Conservation (phyloP, 1,140 invertebrate genomes). For the Drosophila tani region DNA sequence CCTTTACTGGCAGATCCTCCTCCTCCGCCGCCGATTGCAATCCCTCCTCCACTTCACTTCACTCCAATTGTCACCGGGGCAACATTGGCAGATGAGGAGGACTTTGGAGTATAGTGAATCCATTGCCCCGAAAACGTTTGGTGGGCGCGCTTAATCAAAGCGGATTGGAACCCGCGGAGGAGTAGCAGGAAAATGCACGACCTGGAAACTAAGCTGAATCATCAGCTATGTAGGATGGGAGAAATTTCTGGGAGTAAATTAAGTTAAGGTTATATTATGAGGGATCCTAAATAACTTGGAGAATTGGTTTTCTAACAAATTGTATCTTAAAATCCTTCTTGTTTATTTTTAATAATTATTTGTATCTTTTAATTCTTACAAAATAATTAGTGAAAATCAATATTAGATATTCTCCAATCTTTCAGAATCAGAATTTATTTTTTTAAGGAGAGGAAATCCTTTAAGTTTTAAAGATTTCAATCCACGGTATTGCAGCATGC, state of each 20-base stretch:
- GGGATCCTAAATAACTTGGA: background rate
- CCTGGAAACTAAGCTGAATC: slow-evolving; percentile 31
- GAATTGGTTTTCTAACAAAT: no score
- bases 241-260: background rate
- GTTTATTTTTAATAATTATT: background rate
- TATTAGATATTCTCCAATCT: no score
- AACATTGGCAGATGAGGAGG: slow-evolving; percentile 14
- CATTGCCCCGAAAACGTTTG: slow-evolving; percentile 62
- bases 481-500: background rate
- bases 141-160: slow-evolving; percentile 67
- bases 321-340: no score
- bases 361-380: background rate
- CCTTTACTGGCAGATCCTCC: slow-evolving; percentile 32
- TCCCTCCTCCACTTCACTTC: slow-evolving; percentile 11
- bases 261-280: background rate
- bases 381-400: background rate
- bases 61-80: slow-evolving; percentile 29
- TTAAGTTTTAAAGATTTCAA: no score
- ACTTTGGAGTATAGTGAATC: slow-evolving; percentile 22
- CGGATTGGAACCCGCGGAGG: slow-evolving; percentile 41
- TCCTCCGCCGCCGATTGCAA: background rate
- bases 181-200: slow-evolving; percentile 55
- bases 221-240: background rate
- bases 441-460: no score
- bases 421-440: no score